Base-by-base conservation (phyloP, 2,888 invertebrate genomes). In the Heteropelma amictum region DNA sequence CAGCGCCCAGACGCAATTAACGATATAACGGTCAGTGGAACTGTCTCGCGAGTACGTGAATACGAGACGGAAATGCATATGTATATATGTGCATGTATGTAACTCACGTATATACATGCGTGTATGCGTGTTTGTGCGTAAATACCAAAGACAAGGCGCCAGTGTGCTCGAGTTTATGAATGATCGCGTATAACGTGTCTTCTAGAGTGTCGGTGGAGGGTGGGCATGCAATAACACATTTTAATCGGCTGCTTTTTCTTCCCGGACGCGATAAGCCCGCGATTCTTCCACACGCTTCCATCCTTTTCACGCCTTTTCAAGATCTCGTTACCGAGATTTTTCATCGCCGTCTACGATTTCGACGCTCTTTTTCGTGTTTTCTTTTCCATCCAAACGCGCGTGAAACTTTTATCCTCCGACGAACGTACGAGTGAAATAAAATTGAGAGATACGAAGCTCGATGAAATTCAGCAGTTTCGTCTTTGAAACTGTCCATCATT, bases 1-100 rank as follows among this genome's bases (percentile, higher is more conserved):
- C n/a, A n/a, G n/a, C 71, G 38, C 64, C 51, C 70, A 74, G 67
- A 70, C 65, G 73, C 65, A 64, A n/a, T n/a, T n/a, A n/a, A 70
- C 67, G 75, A 75, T 71, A 75, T 75, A 75, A 75, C 75, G 75
- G 75, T 67, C 75, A 75, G 65, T 71, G 67, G 61, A 67, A 75
- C 75, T 71, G 75, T 75, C 75, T 75, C 75, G 67, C 65, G 71
- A 60, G 56, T 67, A 65, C 60, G 7, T 35, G 35, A 12, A 35
- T 35, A 35, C 12, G n/a, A 23, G 21, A 19, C 47, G 21, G 19
- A 47, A 26, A 19, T 19, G 42, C 42, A 19, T 14, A 17, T 45
- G 45, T 28, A 23, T 23, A 12, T 38, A 21, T 35, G 33, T 35
- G 54, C 33, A 12, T 35, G 19, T 33, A 10, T 35, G n/a, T 10